These are phyloP conservation scores for Hippoglossus hippoglossus DNA, from an alignment of 2,797 vertebrate genomes.

Conservation along the genomic window DNA sequence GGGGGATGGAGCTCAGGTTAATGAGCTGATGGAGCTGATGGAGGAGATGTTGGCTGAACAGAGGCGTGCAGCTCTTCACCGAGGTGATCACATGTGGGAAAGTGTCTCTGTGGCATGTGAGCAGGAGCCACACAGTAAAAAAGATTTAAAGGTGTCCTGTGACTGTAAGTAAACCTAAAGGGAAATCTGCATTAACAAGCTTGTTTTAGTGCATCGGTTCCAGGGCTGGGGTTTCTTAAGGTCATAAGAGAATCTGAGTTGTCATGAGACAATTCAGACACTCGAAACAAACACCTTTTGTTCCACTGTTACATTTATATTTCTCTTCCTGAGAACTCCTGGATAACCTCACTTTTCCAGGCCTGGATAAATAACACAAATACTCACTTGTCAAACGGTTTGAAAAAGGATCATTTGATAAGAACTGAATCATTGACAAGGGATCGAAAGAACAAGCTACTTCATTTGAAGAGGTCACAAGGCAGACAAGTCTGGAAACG, in stretches of 20 bases:
- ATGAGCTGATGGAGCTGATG: conserved; percentile 64
- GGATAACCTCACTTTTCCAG: background rate
- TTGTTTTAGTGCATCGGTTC: background rate
- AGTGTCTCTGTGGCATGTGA: conserved; percentile 1
- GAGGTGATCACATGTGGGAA: conserved; percentile 27
- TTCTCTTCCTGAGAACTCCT: background rate
- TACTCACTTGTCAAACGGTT: too few species aligned
- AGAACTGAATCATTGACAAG: too few species aligned
- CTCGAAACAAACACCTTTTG: too few species aligned
- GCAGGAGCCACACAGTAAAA: background rate
- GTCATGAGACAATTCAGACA: background rate
- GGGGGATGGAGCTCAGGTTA: conserved; percentile 61
- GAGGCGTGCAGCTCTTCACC: conserved; percentile 28
- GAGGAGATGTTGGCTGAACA: conserved; percentile 68
- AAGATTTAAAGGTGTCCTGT: background rate
- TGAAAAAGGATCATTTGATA: too few species aligned
- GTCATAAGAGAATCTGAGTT: background rate
- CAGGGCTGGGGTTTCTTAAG: background rate
- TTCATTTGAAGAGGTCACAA: too few species aligned
- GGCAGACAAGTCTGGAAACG: too few species aligned
- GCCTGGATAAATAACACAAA: background rate
- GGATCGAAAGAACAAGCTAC: too few species aligned
- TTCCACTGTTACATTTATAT: too few species aligned
- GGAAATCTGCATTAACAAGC: background rate
- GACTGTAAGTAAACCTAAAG: conserved; percentile 52